Percentiles rank a stretch among this genome's conserved stretches.
These are phyloP conservation scores for Typhlomys cinereus DNA, from an alignment of 2,113 vertebrate species.

Conservation along the genomic window DNA sequence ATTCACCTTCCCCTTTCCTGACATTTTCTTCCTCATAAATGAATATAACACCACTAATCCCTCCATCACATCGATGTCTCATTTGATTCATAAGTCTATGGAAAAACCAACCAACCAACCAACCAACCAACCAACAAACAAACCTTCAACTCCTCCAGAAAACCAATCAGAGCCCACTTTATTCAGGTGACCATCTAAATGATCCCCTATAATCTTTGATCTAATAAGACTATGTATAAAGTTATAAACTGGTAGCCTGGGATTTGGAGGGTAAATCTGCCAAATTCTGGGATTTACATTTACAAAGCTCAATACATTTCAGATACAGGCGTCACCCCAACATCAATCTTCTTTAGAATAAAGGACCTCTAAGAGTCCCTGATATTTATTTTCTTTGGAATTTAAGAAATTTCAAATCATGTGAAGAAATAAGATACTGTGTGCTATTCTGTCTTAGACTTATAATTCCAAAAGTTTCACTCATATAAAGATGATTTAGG, in stretches of 20 bases:
- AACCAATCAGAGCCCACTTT: background rate
- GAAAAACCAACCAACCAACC: background rate
- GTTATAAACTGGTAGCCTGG: background rate
- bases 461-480: background rate
- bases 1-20: background rate
- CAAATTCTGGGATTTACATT: background rate
- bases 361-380: background rate
- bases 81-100: background rate
- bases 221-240: background rate
- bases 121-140: background rate
- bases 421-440: background rate
- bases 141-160: background rate
- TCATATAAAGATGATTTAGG: background rate
- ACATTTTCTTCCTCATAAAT: background rate
- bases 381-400: background rate
- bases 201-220: background rate
- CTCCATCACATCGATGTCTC: background rate
- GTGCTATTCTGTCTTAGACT: background rate
- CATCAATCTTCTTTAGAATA: background rate
- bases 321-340: background rate
- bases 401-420: background rate
- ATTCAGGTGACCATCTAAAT: background rate
- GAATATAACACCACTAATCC: background rate
- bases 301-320: background rate
- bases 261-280: background rate